Evolutionary conservation across 2,113 vertebrate genomes (phyloP), one percentile per base, ranked within the genome.

Genomic region (Ploceus nigricollis): DNA sequence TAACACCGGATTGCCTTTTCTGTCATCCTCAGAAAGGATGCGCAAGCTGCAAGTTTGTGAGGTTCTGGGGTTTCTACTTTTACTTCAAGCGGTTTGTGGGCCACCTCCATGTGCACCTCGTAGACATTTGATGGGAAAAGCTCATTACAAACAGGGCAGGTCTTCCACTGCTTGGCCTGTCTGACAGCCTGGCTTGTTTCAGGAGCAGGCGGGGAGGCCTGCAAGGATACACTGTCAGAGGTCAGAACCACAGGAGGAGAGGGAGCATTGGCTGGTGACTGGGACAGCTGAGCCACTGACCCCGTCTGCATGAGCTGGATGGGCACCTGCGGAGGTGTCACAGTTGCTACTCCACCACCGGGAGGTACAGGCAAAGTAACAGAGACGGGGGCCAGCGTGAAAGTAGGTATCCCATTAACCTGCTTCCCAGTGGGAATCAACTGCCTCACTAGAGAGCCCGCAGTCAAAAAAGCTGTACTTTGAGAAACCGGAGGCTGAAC

Each of bases 111-210:
- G 66, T 99, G 99, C 37, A 99, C 98, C 92, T 99, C 98, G 13
- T 99, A 99, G 50, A 99, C 98, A 7, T 98, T 99, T 19, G 99
- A 99, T 0, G 99, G 99, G 89, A 99, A 99, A 27, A 99, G 99
- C 88, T 99, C 99, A 4, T 99, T 99, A 94, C 99, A 99, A 53
- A 99, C 98, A 0, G 98, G 99, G 78, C 99, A 99, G 1, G 99
- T 99, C 86, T 99, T 99, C 99, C 99, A 99, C 82, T 99, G 99
- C 90, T 99, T 99, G 10, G 99, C 98, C 95, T 98, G 98, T n/a
- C 93, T 98, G 78, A 96, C 24, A 8, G 72, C 95, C n/a, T 96
- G 95, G 16, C 50, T 94, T 1, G 91, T 66, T 37, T 97, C 97
- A 17, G 91, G 66, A 17, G 27, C 47, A 12, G 91, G 40, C 0